Evolutionary conservation across 2,113 vertebrate species (phyloP).

Genomic region (Plectropomus leopardus): DNA sequence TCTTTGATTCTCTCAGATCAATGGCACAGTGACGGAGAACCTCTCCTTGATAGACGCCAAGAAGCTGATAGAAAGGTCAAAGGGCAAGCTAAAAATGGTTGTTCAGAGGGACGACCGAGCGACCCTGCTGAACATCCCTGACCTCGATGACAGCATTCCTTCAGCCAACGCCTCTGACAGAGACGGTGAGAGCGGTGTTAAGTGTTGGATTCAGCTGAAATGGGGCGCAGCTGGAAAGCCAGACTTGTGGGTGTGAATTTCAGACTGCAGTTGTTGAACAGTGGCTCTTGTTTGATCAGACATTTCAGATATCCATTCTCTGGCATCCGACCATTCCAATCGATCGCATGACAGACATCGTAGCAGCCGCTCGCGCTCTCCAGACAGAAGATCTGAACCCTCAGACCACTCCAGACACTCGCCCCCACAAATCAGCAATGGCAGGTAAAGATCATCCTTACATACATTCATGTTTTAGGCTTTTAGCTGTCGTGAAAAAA

Average conservation of each 20-base stretch:
- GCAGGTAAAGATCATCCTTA: conserved; percentile 88
- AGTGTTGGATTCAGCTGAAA: conserved; percentile 16
- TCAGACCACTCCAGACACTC: conserved; percentile 97
- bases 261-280: conserved; percentile 14
- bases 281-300: conserved; percentile 84
- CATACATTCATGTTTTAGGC: background rate
- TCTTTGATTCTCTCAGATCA: conserved; percentile 88
- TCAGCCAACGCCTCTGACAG: conserved; percentile 97
- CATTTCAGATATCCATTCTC: conserved; percentile 99
- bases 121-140: conserved; percentile 95
- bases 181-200: conserved; percentile 89
- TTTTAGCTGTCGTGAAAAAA: background rate
- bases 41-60: conserved; percentile 99
- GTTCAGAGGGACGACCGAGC: conserved; percentile 97
- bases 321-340: conserved; percentile 98
- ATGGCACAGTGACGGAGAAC: conserved; percentile 99
- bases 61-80: conserved; percentile 98
- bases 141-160: conserved; percentile 97
- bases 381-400: conserved; percentile 95
- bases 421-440: conserved; percentile 95
- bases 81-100: conserved; percentile 99
- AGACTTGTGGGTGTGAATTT: conserved; percentile 6
- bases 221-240: background rate
- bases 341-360: conserved; percentile 94
- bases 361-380: conserved; percentile 94